Base-by-base conservation (phyloP, 2,888 invertebrate genomes). In the Ptychoptera albimana region DNA sequence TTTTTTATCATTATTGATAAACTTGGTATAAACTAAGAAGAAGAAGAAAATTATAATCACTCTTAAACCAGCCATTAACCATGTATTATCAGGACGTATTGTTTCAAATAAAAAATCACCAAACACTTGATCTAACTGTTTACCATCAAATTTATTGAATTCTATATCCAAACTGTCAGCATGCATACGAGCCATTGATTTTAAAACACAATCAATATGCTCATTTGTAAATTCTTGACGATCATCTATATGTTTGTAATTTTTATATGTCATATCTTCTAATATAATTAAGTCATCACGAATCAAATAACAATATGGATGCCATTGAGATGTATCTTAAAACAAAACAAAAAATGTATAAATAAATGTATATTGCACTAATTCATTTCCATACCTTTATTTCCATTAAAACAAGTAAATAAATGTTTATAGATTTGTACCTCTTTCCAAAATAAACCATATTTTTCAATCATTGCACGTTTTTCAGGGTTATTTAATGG, bases 141-240 rank as follows among this genome's bases (percentile, higher is more conserved):
- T n/a, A 8, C n/a, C n/a, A 11, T 32, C 32, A 4, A 32, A 32
- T 32, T 11, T 4, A 32, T 32, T 32, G 9, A 11, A n/a, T 32
- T 32, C 32, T n/a, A 32, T 32, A 7, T 32, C 32, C n/a, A 32
- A 57, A 0, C 65, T 60, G 2, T 66, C 58, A 1, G 68, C 62
- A 54, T 70, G 70, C 51, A 69, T 41, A 6, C 55, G 56, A 2
- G 68, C 70, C 48, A 70, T 40, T 0, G 61, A 55, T 44, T 60
- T 59, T 8, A 71, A 48, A 11, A 58, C 59, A 39, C 59, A 58
- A 35, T 60, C 57, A n/a, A 69, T 57, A 45, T 69, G 67, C 6
- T 62, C 55, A 30, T 60, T 54, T 47, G 64, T 60, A 2, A 67
- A 52, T 2, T 61, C 30, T 47, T 58, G 57, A 0, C 59, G 54